Evolutionary conservation across 2,888 invertebrate species (phyloP).

Genomic region (Drosophila aldrichi): DNA sequence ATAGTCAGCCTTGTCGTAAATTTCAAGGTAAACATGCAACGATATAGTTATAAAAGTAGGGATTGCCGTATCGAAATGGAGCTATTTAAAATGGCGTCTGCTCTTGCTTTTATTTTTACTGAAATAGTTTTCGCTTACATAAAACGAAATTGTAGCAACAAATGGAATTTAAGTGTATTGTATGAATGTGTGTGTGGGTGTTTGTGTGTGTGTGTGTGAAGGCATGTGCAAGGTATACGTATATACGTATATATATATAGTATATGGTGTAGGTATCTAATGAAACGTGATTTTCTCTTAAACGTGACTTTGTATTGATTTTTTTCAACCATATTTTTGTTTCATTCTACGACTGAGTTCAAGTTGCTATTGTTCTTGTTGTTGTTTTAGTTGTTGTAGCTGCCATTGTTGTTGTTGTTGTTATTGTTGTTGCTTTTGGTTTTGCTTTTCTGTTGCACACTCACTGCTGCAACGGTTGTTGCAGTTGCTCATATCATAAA

Average conservation of each 20-base stretch:
- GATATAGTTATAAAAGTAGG: background rate
- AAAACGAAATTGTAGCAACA: constrained; percentile 60
- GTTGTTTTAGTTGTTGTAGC: constrained; percentile 18
- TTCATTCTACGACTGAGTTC: constrained; percentile 70
- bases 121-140: constrained; percentile 62
- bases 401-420: constrained; percentile 19
- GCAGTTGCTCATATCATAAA: constrained; percentile 53
- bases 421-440: constrained; percentile 31
- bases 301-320: constrained; percentile 86
- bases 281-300: constrained; percentile 84
- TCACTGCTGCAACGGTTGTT: constrained; percentile 38
- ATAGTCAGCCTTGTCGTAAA: constrained; percentile 66
- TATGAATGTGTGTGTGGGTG: constrained; percentile 14
- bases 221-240: constrained; percentile 31
- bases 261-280: constrained; percentile 72
- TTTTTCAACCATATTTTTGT: constrained; percentile 73
- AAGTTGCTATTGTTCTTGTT: constrained; percentile 48
- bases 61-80: constrained; percentile 28
- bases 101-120: constrained; percentile 24
- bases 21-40: constrained; percentile 66
- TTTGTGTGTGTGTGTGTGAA: constrained; percentile 18
- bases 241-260: constrained; percentile 20
- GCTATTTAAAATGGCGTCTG: constrained; percentile 59
- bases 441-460: constrained; percentile 49
- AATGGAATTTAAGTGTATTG: constrained; percentile 67